Conservation (phyloP, 2,113 vertebrate genomes). For the Scatophagus argus region DNA sequence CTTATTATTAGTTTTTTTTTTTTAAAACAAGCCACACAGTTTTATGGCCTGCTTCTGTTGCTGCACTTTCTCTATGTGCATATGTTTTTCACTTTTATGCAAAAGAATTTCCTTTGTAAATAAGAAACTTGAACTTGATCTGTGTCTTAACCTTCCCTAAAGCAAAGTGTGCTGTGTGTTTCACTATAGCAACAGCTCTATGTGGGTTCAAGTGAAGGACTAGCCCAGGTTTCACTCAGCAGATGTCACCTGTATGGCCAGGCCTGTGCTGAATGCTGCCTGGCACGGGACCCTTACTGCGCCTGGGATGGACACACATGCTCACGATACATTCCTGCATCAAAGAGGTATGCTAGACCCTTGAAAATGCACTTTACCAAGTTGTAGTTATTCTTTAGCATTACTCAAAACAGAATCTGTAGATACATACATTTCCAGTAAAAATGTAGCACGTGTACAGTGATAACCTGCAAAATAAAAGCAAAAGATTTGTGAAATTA, state of each 20-base stretch:
- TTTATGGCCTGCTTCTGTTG: not conserved
- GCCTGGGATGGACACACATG: constrained; percentile 97
- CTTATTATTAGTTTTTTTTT: not conserved
- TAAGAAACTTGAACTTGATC: constrained; percentile 11
- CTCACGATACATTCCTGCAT: constrained; percentile 93
- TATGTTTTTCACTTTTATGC: not conserved
- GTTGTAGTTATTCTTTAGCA: not conserved
- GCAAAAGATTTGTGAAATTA: too few relatives aligned
- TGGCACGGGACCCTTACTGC: constrained; percentile 98
- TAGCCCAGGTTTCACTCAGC: constrained; percentile 95
- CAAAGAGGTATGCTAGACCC: constrained; percentile 88
- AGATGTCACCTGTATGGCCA: constrained; percentile 96
- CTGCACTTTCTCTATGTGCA: not conserved
- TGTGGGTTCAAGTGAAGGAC: constrained; percentile 90
- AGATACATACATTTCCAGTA: not conserved
- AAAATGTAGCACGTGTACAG: too few relatives aligned
- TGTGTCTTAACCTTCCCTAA: constrained; percentile 27
- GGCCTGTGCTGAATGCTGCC: constrained; percentile 96
- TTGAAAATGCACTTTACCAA: not conserved
- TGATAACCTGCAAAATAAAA: too few relatives aligned
- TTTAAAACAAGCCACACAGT: not conserved
- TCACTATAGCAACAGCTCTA: constrained; percentile 93
- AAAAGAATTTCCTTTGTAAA: not conserved
- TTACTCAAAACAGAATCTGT: not conserved
- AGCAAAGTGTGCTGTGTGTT: constrained; percentile 50